These are phyloP conservation scores for Manis crassicaudata DNA, from an alignment of 2,797 vertebrate species.

Conservation along the genomic window DNA sequence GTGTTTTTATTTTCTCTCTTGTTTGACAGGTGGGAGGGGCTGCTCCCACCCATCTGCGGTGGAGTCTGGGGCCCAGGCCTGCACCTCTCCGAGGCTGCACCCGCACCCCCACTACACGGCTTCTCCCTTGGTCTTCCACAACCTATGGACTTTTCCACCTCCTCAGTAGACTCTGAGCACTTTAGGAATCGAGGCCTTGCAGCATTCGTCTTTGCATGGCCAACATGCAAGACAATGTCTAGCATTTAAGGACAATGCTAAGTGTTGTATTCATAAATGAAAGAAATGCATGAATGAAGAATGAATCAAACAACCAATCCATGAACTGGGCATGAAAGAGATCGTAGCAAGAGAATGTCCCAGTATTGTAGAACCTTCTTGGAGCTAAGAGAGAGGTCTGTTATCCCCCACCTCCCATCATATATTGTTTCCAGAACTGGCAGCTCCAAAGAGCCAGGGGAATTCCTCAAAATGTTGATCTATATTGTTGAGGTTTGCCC, in stretches of 20 bases:
- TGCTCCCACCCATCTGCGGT: background rate
- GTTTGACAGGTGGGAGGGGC: too few species aligned
- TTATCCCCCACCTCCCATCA: background rate
- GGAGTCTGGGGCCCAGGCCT: rapidly evolving
- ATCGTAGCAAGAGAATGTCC: background rate
- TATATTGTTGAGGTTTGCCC: background rate
- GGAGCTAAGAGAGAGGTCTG: background rate
- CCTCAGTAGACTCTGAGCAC: background rate
- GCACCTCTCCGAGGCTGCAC: background rate
- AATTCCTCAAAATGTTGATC: background rate
- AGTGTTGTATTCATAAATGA: background rate
- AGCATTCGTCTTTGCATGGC: background rate
- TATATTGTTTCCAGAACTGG: background rate
- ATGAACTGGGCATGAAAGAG: background rate
- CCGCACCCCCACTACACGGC: rapidly evolving
- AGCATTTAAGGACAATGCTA: background rate
- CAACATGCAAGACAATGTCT: background rate
- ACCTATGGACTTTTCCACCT: background rate
- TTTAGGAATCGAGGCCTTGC: background rate
- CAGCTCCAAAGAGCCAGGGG: background rate
- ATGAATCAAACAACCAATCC: background rate
- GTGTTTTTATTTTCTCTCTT: background rate
- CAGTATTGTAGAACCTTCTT: background rate
- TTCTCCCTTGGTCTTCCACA: background rate
- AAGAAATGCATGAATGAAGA: background rate